Evolutionary conservation across 2,113 vertebrate genomes (phyloP).

Genomic region (Zosterops japonicus): DNA sequence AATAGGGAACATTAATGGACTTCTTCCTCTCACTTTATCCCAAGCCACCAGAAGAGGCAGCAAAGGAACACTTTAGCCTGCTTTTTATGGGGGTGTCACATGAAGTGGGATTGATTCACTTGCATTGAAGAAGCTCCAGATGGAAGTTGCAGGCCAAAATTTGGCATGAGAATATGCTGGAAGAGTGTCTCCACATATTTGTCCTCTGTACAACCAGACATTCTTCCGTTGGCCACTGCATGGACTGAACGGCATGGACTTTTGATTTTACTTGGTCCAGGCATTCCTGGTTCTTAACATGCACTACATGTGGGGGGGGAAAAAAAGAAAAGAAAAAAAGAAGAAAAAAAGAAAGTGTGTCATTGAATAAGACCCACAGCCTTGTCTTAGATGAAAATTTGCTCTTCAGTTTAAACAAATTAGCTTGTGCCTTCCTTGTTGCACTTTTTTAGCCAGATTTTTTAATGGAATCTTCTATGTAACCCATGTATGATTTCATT

Average conservation of each 20-base stretch:
- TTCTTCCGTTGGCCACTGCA: neutral
- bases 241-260: neutral
- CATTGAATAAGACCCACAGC: neutral
- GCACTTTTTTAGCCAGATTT: neutral
- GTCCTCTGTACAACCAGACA: neutral
- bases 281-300: neutral
- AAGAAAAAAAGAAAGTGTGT: neutral
- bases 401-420: neutral
- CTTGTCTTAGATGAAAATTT: neutral
- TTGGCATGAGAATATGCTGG: neutral
- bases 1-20: neutral
- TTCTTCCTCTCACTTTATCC: neutral
- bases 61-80: neutral
- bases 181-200: neutral
- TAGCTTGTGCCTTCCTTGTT: neutral
- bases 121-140: neutral
- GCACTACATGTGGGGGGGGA: neutral
- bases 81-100: neutral
- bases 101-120: neutral
- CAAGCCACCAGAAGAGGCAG: neutral
- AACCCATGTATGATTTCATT: constrained; percentile 25
- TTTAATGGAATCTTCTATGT: neutral
- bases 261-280: neutral
- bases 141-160: neutral
- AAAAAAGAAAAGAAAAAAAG: neutral